phyloP scores from a whole-genome alignment of 2,113 vertebrate species.

The Phalacrocorax pelagicus region DNA sequence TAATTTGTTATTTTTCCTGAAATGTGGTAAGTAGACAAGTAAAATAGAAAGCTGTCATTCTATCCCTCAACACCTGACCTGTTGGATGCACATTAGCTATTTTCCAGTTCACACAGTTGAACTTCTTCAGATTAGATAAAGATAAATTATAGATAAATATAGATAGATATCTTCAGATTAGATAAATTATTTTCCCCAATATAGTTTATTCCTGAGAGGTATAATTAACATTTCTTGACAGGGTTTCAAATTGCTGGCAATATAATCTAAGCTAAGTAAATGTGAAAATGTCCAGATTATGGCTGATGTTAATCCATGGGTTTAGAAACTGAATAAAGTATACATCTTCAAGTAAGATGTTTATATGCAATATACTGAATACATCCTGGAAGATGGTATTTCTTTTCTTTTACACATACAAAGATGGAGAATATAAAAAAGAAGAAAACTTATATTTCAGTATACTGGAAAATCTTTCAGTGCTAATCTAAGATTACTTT shows the following conservation, averaged over 20 bases:
- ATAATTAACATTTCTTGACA: neutral
- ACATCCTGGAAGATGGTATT: neutral
- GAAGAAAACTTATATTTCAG: neutral
- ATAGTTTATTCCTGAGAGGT: neutral
- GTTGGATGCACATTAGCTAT: neutral
- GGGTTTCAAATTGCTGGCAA: neutral
- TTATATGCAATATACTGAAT: neutral
- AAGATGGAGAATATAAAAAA: neutral
- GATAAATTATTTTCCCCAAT: neutral
- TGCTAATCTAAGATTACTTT: constrained; percentile 17
- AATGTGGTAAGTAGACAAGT: neutral
- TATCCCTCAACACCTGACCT: neutral
- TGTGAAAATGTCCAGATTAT: neutral
- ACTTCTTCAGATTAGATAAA: neutral
- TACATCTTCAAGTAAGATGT: neutral
- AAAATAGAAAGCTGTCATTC: neutral
- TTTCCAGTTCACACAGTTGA: neutral
- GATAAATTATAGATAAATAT: neutral
- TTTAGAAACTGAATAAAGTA: neutral
- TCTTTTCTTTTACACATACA: neutral
- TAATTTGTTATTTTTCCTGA: neutral
- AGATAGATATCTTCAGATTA: neutral
- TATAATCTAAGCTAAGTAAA: neutral
- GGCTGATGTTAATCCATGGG: neutral
- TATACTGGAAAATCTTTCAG: neutral